Evolutionary conservation across 1,140 invertebrate genomes (phyloP).

Genomic region (Protaetia brevitarsis): DNA sequence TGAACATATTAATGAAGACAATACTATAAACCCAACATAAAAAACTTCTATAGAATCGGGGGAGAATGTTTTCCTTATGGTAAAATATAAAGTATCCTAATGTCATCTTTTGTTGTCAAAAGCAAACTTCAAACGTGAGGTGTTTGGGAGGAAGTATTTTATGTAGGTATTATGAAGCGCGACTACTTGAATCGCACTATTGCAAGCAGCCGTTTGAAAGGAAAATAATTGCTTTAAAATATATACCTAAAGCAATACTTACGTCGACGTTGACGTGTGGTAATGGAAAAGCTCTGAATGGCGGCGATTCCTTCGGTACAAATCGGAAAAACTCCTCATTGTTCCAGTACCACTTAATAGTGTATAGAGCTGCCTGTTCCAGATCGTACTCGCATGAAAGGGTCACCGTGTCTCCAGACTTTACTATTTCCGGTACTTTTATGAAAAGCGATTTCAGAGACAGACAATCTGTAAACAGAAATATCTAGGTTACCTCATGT

Average conservation of each 20-base stretch:
- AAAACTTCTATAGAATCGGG: no score
- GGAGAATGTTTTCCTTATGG: no score
- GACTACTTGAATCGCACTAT: no score
- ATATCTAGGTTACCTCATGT: constrained; percentile 2
- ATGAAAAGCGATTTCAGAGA: constrained; percentile 50
- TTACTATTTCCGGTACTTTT: constrained; percentile 62
- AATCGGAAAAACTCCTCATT: constrained; percentile 79
- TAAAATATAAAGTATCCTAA: no score
- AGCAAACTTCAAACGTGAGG: no score
- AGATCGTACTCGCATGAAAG: constrained; percentile 73
- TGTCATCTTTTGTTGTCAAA: no score
- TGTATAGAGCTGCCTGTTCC: constrained; percentile 70
- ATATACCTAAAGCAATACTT: constrained; percentile 55
- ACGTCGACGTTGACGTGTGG: constrained; percentile 72
- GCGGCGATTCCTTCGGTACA: constrained; percentile 65
- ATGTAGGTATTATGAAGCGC: no score
- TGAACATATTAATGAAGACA: no score
- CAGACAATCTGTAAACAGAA: constrained; percentile 38
- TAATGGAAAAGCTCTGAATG: constrained; percentile 63
- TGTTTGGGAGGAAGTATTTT: no score
- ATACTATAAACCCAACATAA: no score
- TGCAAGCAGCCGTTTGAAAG: no score
- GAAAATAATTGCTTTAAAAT: constrained; percentile 2
- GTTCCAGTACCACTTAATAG: constrained; percentile 80
- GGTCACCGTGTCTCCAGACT: constrained; percentile 63